Conservation (phyloP, 2,888 invertebrate genomes). For the Platycnemis pennipes region DNA sequence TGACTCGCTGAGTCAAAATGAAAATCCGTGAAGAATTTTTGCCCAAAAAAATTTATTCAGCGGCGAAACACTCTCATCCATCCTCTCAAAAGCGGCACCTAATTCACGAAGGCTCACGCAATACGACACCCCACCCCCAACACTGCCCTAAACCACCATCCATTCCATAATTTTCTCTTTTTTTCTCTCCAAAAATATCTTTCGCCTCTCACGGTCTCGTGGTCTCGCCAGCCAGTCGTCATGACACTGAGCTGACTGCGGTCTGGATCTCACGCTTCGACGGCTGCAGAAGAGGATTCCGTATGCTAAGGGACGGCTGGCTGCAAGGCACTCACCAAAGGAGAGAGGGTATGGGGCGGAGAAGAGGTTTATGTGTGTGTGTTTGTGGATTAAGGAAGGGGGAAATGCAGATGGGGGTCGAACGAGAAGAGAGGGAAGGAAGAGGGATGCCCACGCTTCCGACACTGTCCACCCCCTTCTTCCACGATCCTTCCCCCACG, state of each 20-base stretch:
- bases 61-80: not conserved
- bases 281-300: slow-evolving; percentile 24
- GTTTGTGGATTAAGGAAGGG: not conserved
- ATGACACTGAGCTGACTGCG: slow-evolving; percentile 3
- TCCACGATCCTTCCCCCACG: not conserved
- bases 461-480: not conserved
- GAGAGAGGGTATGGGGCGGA: not conserved
- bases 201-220: not conserved
- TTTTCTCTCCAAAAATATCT: not conserved
- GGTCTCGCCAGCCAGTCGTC: not conserved
- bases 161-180: not conserved
- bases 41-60: not conserved
- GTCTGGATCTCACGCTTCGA: not conserved
- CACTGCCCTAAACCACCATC: not conserved
- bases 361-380: too few species aligned
- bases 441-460: not conserved
- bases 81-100: not conserved
- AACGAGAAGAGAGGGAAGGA: not conserved
- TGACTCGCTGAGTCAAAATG: not conserved
- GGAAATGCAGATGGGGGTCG: not conserved
- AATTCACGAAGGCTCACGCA: not conserved
- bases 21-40: slow-evolving; percentile 23
- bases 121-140: not conserved
- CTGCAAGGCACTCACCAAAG: not conserved
- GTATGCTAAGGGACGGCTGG: not conserved